Evolutionary conservation across 2,113 vertebrate genomes (phyloP), one percentile per base, ranked within the genome.

Genomic region (Aptenodytes patagonicus): DNA sequence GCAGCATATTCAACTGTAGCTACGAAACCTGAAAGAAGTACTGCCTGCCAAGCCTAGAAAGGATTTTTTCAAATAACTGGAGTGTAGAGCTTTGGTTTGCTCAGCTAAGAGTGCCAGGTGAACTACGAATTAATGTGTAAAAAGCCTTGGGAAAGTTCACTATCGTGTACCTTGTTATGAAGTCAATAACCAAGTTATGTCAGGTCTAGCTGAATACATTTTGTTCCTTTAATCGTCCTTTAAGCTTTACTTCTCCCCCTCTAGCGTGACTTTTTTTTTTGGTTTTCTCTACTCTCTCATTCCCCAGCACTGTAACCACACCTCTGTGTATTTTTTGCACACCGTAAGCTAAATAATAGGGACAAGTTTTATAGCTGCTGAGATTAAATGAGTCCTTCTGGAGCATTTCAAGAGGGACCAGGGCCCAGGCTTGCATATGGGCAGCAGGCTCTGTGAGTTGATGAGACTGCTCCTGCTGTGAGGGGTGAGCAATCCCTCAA

Each of bases 121-220:
- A 93, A 7, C 77, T 84, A 16, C 52, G 87, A 92, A 87, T 89
- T 91, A 85, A 82, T 69, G 69, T 69, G 62, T 61, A 82, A 91
- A 84, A 89, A 84, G 55, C 72, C 61, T 76, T 78, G 65, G 80
- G 44, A 94, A 78, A 68, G 83, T 87, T 96, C 44, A 84, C 38
- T 34, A 19, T 52, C 1, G 1, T 34, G 24, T 65, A 29, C 0
- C 0, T 47, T 66, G 54, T 55, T 70, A 72, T 10, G 21, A 93
- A 95, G 69, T 81, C 31, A 17, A 75, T 69, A 73, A 80, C 58
- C 34, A 38, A 69, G 57, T 57, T 79, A 42, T 44, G 20, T n/a
- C 0, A 2, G n/a, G 31, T 91, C 61, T 78, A 79, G 31, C 69
- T 82, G 73, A 72, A 79, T 38, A 42, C 9, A 11, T 73, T 70